Evolutionary conservation across 2,797 vertebrate species (phyloP).

Genomic region (Triplophysa yarkandensis): DNA sequence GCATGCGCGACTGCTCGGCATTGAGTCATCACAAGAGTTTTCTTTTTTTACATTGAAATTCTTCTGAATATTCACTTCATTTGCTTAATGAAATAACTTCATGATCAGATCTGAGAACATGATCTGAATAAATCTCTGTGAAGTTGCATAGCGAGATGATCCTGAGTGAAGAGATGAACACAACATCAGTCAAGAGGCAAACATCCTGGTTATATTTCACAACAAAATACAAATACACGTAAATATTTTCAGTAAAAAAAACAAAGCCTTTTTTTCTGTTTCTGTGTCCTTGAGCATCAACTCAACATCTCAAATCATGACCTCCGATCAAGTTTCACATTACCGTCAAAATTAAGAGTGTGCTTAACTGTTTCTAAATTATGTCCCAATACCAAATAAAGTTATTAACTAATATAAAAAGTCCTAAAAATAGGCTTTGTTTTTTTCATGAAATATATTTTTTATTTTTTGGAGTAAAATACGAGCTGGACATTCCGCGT

Average conservation of each 20-base stretch:
- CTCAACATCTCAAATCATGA: no score
- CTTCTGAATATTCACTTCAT: not conserved
- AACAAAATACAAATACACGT: not conserved
- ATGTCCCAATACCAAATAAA: not conserved
- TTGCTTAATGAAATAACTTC: not conserved
- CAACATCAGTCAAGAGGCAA: not conserved
- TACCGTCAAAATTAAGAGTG: not conserved
- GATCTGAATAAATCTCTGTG: not conserved
- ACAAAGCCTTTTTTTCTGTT: not conserved
- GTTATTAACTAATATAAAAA: not conserved
- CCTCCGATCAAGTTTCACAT: no score
- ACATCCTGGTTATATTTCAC: not conserved
- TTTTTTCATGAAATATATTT: not conserved
- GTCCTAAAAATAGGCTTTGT: not conserved
- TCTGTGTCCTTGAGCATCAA: not conserved
- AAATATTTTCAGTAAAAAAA: not conserved
- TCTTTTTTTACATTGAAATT: no score
- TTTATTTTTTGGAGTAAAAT: not conserved
- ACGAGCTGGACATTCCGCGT: not conserved
- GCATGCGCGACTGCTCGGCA: not conserved
- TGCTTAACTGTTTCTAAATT: not conserved
- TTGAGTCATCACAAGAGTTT: no score
- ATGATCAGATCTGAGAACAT: not conserved
- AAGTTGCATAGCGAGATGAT: slow-evolving; percentile 27
- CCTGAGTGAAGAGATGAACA: slow-evolving; percentile 10